A percentile compares a stretch with the other conserved stretches of the same genome.
These are phyloP conservation scores for Chaetorhynchus papuensis DNA, from an alignment of 2,113 vertebrate species.

Conservation along the genomic window DNA sequence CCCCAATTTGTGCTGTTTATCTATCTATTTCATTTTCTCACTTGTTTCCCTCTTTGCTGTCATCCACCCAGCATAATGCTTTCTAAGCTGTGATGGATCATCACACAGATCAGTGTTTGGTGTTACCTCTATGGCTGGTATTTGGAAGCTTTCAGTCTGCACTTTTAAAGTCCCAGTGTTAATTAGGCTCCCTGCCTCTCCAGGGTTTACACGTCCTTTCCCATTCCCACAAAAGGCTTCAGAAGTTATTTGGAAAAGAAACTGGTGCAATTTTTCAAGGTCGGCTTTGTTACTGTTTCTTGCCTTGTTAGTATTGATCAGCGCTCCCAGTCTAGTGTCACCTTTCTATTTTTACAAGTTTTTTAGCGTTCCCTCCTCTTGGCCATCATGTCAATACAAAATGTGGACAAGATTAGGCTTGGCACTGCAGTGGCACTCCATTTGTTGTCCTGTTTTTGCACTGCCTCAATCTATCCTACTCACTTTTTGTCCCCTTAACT, in stretches of 20 bases:
- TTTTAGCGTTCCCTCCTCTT: background rate
- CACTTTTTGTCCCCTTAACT: background rate
- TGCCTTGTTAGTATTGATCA: background rate
- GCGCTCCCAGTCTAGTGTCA: rapidly evolving
- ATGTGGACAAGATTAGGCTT: background rate
- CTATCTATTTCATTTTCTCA: background rate
- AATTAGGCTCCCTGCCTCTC: background rate
- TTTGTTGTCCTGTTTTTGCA: background rate
- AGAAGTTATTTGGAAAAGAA: background rate
- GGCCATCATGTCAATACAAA: background rate
- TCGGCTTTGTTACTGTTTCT: background rate
- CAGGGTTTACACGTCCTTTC: background rate
- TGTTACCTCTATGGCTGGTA: background rate
- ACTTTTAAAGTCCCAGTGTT: background rate
- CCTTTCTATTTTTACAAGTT: background rate
- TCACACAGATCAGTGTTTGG: background rate
- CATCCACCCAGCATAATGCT: background rate
- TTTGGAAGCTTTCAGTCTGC: background rate
- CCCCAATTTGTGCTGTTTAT: background rate
- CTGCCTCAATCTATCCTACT: background rate
- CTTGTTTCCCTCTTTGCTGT: background rate
- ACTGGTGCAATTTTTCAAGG: background rate
- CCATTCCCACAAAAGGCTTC: background rate
- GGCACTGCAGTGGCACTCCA: background rate
- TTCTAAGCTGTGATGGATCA: background rate